A percentile compares a stretch with the other conserved stretches of the same genome.
Evolutionary conservation across 2,113 vertebrate genomes (phyloP).

Genomic region (Leptocoma aspasia): DNA sequence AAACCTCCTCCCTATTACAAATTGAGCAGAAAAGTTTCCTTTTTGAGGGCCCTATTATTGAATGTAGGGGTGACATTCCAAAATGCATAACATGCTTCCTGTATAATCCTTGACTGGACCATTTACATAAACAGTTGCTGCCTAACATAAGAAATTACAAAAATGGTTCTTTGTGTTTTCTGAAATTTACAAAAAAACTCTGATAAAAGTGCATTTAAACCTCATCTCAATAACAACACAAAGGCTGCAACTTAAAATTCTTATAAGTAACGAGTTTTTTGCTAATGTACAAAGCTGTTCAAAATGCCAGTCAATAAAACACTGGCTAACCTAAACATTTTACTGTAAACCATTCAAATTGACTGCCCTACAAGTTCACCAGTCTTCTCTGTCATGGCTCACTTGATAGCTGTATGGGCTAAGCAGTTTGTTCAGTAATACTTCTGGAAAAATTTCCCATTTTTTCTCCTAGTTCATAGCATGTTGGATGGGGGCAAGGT

Average conservation of each 20-base stretch:
- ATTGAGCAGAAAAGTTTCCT: neutral
- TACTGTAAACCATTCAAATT: neutral
- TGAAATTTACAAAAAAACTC: neutral
- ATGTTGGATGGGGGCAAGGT: accelerated
- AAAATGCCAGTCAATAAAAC: neutral
- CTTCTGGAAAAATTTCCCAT: neutral
- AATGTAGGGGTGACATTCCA: neutral
- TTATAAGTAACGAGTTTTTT: neutral
- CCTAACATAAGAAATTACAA: neutral
- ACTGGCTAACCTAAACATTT: neutral
- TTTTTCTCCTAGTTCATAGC: neutral
- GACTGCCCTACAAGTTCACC: neutral
- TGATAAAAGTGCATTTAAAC: neutral
- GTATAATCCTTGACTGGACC: neutral
- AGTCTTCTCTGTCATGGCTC: neutral
- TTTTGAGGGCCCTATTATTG: neutral
- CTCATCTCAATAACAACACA: neutral
- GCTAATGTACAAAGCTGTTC: neutral
- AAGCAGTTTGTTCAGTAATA: neutral
- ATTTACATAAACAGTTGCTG: neutral
- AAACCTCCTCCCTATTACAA: neutral
- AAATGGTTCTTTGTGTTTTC: neutral
- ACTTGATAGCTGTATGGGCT: neutral
- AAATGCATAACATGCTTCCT: neutral
- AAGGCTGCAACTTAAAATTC: neutral